A percentile compares a stretch with the other conserved stretches of the same genome.
phyloP scores from a whole-genome alignment of 1,140 invertebrate genomes.

The Scylla paramamosain region DNA sequence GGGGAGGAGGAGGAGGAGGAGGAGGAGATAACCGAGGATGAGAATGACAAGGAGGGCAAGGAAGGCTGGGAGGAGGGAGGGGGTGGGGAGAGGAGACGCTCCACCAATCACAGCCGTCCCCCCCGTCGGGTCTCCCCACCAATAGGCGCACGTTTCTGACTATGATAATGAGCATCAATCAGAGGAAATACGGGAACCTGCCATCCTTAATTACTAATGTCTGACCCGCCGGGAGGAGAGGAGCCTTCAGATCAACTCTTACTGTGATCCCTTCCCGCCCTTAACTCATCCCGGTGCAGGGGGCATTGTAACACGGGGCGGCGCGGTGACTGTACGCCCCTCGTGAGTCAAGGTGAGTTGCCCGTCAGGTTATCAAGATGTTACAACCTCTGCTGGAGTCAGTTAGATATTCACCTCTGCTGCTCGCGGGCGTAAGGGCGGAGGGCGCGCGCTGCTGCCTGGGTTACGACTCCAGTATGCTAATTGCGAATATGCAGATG shows the following conservation, averaged over 20 bases:
- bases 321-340: constrained; percentile 40
- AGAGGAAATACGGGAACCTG: constrained; percentile 73
- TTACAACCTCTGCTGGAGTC: constrained; percentile 54
- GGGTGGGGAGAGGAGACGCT: not conserved
- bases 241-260: not conserved
- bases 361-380: constrained; percentile 71
- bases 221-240: not conserved
- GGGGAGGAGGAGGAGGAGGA: not conserved
- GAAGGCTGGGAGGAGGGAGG: not conserved
- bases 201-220: constrained; percentile 75
- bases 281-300: not conserved
- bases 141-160: constrained; percentile 70
- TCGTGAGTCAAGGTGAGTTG: constrained; percentile 51
- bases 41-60: not conserved
- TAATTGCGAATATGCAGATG: constrained; percentile 75
- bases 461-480: constrained; percentile 71
- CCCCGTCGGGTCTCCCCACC: constrained; percentile 43
- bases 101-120: constrained; percentile 65
- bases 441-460: constrained; percentile 37
- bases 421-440: constrained; percentile 53
- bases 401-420: constrained; percentile 37
- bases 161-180: constrained; percentile 76
- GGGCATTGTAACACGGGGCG: constrained; percentile 17
- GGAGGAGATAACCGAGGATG: not conserved
- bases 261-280: not conserved